Conservation (phyloP, 2,797 vertebrate species). For the Potorous gilbertii region DNA sequence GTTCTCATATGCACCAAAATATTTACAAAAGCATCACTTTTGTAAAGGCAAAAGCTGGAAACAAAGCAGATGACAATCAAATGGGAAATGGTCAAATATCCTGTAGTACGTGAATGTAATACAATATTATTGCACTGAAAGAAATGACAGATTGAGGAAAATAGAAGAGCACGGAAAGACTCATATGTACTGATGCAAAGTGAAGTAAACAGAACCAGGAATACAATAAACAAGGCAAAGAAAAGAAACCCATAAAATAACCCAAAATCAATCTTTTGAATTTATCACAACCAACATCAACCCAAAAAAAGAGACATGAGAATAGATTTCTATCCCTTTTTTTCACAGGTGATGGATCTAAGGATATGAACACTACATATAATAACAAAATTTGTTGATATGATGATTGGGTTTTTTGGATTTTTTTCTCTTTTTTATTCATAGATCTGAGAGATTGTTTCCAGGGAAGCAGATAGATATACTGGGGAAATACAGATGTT, state of each 20-base stretch:
- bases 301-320: neutral
- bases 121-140: neutral
- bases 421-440: neutral
- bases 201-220: neutral
- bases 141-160: neutral
- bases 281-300: neutral
- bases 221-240: neutral
- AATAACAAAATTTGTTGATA: neutral
- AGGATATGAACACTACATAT: neutral
- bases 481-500: neutral
- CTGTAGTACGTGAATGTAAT: neutral
- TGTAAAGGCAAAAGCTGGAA: neutral
- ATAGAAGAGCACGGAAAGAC: neutral
- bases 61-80: neutral
- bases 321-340: neutral
- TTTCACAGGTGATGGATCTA: neutral
- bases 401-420: neutral
- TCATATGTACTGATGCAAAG: neutral
- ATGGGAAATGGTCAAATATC: neutral
- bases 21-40: neutral
- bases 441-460: neutral
- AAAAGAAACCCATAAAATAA: neutral
- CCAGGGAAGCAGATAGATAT: neutral
- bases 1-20: neutral
- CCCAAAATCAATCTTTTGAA: neutral